A percentile compares a stretch with the other conserved stretches of the same genome.
Conservation (phyloP, 2,113 vertebrate species). For the Cephalopholis sonnerati region DNA sequence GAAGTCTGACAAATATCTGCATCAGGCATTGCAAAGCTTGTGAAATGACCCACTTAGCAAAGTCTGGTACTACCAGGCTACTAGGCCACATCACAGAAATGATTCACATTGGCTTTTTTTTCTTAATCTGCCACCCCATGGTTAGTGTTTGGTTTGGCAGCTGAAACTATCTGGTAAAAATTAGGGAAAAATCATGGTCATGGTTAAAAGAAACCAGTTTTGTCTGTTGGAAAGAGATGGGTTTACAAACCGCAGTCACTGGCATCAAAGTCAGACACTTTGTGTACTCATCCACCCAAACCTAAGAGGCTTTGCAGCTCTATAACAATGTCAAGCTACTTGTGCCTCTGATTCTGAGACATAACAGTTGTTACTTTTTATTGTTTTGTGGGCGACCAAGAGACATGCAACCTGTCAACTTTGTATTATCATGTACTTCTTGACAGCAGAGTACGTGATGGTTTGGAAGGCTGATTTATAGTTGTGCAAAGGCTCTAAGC, state of each 20-base stretch:
- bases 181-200: constrained; percentile 6
- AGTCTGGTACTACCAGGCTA: background rate
- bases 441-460: background rate
- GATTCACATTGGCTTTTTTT: background rate
- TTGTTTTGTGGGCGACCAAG: background rate
- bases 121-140: background rate
- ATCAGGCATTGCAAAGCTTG: background rate
- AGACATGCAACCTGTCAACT: background rate
- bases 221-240: constrained; percentile 2
- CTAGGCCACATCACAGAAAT: background rate
- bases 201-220: background rate
- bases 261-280: constrained; percentile 5
- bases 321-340: background rate
- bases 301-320: background rate
- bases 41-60: background rate
- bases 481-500: too few relatives aligned
- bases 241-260: constrained; percentile 4
- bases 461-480: background rate
- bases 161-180: background rate
- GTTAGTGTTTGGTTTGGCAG: constrained; percentile 30
- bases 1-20: background rate
- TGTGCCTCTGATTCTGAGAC: background rate
- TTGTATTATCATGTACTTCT: background rate
- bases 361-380: background rate
- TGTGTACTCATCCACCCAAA: background rate